Percentiles rank a stretch among this genome's conserved stretches.
phyloP scores from a whole-genome alignment of 2,888 invertebrate genomes.

The Helleia helle region DNA sequence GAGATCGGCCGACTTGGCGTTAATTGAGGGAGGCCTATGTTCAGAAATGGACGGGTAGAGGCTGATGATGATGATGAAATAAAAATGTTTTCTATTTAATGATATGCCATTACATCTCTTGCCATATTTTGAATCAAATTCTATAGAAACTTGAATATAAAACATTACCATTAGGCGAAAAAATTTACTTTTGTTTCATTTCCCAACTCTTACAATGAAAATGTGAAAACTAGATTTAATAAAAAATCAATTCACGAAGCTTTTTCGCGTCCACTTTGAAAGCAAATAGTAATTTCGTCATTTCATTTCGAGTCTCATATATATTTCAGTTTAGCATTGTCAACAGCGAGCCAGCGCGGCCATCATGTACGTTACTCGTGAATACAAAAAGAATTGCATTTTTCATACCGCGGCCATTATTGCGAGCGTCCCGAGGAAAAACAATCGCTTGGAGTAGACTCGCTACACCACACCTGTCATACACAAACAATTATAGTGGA shows the following conservation, averaged over 20 bases:
- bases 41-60: no score
- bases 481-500: slow-evolving; percentile 2
- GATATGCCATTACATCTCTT: no score
- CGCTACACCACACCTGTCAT: slow-evolving; percentile 12
- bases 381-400: slow-evolving; percentile 25
- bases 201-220: not conserved
- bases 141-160: no score
- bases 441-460: slow-evolving; percentile 19
- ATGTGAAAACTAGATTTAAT: not conserved
- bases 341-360: no score
- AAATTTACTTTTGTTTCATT: not conserved
- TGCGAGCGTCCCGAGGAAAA: slow-evolving; percentile 20
- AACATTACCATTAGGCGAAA: slow-evolving; percentile 1
- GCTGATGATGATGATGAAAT: no score
- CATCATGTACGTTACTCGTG: no score
- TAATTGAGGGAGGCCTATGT: no score
- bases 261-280: slow-evolving; percentile 3
- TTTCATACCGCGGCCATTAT: slow-evolving; percentile 26
- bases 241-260: slow-evolving; percentile 5
- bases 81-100: no score
- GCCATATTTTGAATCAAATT: no score
- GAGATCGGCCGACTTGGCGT: no score
- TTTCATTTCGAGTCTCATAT: slow-evolving; percentile 1
- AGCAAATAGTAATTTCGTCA: slow-evolving; percentile 4
- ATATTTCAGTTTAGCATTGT: slow-evolving; percentile 2